phyloP scores from a whole-genome alignment of 1,140 invertebrate species.

The Magallana gigas region DNA sequence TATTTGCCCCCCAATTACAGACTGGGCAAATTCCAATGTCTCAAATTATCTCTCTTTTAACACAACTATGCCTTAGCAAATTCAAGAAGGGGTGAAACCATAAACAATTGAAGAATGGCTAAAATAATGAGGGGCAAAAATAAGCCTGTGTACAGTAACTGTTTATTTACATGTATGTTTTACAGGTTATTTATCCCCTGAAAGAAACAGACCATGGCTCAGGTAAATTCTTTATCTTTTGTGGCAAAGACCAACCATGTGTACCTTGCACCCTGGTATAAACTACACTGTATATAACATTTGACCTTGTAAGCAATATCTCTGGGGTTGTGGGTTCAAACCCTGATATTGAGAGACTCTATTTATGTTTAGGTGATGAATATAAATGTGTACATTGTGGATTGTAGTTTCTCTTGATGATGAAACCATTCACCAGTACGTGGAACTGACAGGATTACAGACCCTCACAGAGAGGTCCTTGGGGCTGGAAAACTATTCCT shows the following conservation, averaged over 20 bases:
- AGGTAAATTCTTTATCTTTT: constrained; percentile 51
- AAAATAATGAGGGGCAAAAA: too few species aligned
- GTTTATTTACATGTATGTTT: constrained; percentile 13
- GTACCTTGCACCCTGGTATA: too few species aligned
- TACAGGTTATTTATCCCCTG: constrained; percentile 74
- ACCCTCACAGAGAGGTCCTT: constrained; percentile 79
- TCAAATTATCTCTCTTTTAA: too few species aligned
- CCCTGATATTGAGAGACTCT: neutral
- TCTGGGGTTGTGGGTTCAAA: too few species aligned
- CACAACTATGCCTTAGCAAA: too few species aligned
- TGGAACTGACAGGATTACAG: constrained; percentile 79
- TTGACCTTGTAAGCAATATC: too few species aligned
- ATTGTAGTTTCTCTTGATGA: constrained; percentile 65
- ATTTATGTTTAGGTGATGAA: neutral
- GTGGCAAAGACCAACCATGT: too few species aligned
- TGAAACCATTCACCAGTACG: constrained; percentile 74
- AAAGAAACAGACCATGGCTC: constrained; percentile 60
- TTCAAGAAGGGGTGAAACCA: too few species aligned
- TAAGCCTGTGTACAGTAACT: neutral
- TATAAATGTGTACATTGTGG: neutral
- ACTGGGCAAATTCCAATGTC: too few species aligned
- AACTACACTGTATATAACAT: too few species aligned
- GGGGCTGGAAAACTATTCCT: constrained; percentile 78
- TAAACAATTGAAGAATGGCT: too few species aligned
- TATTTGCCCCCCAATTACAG: too few species aligned